These are phyloP conservation scores for Xiphorhynchus erythropygius DNA, from an alignment of 2,797 vertebrate species.

Conservation along the genomic window DNA sequence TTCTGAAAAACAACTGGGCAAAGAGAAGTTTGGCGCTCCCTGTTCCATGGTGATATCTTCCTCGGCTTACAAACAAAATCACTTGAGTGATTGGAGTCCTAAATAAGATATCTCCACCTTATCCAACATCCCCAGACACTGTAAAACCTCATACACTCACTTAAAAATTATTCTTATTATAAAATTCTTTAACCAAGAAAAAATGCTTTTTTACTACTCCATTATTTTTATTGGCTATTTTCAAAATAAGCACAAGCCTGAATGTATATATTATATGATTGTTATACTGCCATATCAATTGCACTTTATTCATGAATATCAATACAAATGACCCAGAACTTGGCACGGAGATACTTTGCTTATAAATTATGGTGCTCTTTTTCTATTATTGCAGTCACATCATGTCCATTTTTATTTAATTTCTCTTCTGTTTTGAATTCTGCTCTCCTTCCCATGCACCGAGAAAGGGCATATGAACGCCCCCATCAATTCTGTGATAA, in stretches of 20 bases:
- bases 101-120: neutral
- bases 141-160: neutral
- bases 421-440: neutral
- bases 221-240: conserved; percentile 13
- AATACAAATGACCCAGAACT: conserved; percentile 7
- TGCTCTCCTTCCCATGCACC: neutral
- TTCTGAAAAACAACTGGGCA: neutral
- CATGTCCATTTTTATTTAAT: neutral
- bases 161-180: neutral
- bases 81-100: neutral
- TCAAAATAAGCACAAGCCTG: neutral
- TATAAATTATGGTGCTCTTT: neutral
- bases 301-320: neutral
- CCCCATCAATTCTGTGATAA: neutral
- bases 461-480: neutral
- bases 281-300: neutral
- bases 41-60: neutral
- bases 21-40: neutral
- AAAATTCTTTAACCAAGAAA: neutral
- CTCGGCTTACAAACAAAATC: neutral
- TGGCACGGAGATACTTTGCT: neutral
- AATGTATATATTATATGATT: neutral
- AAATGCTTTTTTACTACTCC: neutral
- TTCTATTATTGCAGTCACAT: neutral
- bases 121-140: neutral